phyloP scores from a whole-genome alignment of 1,140 invertebrate genomes.

The Leguminivora glycinivorella region DNA sequence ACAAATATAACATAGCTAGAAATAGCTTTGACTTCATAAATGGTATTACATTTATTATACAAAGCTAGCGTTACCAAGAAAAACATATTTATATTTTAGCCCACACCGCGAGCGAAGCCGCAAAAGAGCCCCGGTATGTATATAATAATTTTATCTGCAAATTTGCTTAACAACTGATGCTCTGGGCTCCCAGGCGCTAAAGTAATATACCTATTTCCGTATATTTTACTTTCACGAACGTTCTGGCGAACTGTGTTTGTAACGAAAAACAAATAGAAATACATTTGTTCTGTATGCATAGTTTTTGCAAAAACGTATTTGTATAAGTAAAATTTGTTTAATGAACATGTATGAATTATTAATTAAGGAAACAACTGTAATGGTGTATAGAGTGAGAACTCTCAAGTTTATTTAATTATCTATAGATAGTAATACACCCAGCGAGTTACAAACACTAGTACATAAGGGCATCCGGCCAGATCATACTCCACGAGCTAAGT shows the following conservation, averaged over 20 bases:
- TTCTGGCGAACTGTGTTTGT: neutral
- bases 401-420: too few species aligned
- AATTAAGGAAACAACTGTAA: too few species aligned
- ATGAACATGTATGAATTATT: too few species aligned
- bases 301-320: too few species aligned
- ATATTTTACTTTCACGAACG: slow-evolving; percentile 10
- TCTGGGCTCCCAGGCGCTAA: slow-evolving; percentile 5
- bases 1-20: too few species aligned
- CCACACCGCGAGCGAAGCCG: neutral
- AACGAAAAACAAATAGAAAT: neutral
- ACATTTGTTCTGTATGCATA: neutral
- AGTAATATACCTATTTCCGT: neutral
- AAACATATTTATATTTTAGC: neutral
- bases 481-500: neutral
- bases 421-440: too few species aligned
- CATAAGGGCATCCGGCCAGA: neutral
- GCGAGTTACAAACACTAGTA: neutral
- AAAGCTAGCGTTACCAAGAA: too few species aligned
- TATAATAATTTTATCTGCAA: slow-evolving; percentile 11
- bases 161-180: slow-evolving; percentile 9
- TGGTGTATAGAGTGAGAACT: too few species aligned
- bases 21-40: too few species aligned
- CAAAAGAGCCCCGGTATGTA: neutral
- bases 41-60: too few species aligned
- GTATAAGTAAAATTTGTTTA: too few species aligned